These are phyloP conservation scores for Ammospiza maritima DNA, from an alignment of 2,797 vertebrate genomes.

Conservation along the genomic window DNA sequence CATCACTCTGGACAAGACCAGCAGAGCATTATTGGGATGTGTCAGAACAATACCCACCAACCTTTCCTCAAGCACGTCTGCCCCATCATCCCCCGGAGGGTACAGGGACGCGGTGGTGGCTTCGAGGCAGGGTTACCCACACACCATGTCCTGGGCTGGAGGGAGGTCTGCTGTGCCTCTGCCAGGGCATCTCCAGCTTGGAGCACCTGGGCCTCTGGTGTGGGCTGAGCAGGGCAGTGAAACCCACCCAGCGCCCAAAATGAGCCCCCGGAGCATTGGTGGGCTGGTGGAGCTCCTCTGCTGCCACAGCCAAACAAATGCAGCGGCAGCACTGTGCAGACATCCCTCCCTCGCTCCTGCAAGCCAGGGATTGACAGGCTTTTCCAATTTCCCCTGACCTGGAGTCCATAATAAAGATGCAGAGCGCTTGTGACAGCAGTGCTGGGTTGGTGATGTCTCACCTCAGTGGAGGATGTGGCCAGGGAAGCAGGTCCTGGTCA, in stretches of 20 bases:
- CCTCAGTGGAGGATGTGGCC: neutral
- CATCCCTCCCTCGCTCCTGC: neutral
- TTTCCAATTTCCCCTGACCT: neutral
- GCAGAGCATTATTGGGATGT: slow-evolving; percentile 1
- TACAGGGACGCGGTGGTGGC: neutral
- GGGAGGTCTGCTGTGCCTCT: neutral
- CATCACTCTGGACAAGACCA: slow-evolving; percentile 8
- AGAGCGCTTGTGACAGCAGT: neutral
- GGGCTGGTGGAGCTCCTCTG: neutral
- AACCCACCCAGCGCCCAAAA: neutral
- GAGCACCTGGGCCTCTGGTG: neutral
- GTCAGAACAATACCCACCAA: neutral
- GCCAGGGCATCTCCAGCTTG: neutral
- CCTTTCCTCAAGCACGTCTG: neutral
- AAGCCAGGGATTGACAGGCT: neutral
- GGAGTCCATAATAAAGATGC: neutral
- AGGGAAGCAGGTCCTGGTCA: slow-evolving; percentile 3
- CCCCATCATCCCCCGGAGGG: neutral
- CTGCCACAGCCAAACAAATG: neutral
- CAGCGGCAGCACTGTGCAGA: neutral
- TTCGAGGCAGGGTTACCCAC: neutral
- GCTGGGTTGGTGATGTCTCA: rapidly evolving
- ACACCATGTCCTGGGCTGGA: rapidly evolving
- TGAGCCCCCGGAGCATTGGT: rapidly evolving
- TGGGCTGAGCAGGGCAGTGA: neutral